Evolutionary conservation across 2,797 vertebrate species (phyloP).

Genomic region (Peromyscus attwateri): DNA sequence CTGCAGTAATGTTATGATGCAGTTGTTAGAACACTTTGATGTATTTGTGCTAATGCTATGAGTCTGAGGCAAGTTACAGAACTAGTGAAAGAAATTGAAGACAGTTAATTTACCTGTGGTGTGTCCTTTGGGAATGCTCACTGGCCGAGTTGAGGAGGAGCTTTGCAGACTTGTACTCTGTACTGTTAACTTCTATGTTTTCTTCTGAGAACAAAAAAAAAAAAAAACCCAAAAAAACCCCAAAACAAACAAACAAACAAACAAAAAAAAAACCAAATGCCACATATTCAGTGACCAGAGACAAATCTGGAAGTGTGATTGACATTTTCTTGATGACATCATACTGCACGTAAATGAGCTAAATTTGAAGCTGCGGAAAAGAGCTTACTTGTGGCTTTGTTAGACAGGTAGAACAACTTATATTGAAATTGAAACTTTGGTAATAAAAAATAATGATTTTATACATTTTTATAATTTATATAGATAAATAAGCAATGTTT

Average conservation of each 20-base stretch:
- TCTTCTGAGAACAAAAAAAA: conserved; percentile 22
- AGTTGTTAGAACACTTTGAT: conserved; percentile 45
- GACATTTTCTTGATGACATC: conserved; percentile 6
- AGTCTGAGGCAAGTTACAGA: conserved; percentile 57
- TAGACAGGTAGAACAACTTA: conserved; percentile 23
- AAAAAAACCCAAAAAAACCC: no score
- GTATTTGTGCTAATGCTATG: conserved; percentile 6
- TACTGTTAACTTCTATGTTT: conserved; percentile 29
- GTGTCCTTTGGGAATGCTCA: not conserved
- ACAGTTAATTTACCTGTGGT: conserved; percentile 34
- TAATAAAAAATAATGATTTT: conserved; percentile 26
- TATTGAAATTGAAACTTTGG: conserved; percentile 53
- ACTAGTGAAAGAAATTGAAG: conserved; percentile 60
- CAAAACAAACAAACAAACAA: no score
- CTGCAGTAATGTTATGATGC: not conserved
- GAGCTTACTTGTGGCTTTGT: not conserved
- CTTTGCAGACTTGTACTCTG: not conserved
- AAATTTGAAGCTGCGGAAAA: conserved; percentile 36
- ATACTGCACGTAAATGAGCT: conserved; percentile 1
- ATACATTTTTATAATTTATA: conserved; percentile 28
- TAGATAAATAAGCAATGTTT: conserved; percentile 48
- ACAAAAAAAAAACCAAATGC: no score
- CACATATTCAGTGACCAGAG: conserved; percentile 47
- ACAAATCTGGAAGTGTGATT: not conserved
- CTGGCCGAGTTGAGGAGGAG: not conserved